These are phyloP conservation scores for Catocala sponsa DNA, from an alignment of 2,888 invertebrate species.

Conservation along the genomic window DNA sequence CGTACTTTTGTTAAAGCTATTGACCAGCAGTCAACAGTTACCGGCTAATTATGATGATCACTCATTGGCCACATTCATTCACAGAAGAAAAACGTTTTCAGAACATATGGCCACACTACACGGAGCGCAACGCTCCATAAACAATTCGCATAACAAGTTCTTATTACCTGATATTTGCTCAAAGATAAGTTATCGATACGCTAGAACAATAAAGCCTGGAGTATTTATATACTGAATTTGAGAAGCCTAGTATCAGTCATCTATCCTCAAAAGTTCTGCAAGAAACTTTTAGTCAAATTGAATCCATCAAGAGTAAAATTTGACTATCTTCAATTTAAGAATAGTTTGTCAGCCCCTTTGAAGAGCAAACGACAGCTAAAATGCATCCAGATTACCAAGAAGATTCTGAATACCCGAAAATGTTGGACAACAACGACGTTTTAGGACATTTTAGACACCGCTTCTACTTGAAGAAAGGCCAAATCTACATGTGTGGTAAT, in stretches of 20 bases:
- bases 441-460: slow-evolving; percentile 68
- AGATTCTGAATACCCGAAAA: slow-evolving; percentile 62
- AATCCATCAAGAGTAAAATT: no score
- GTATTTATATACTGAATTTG: slow-evolving; percentile 41
- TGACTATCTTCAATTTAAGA: no score
- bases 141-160: slow-evolving; percentile 14
- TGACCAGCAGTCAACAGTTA: no score
- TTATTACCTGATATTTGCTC: slow-evolving; percentile 13
- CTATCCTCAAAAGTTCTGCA: neutral
- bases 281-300: neutral
- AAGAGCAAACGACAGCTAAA: neutral
- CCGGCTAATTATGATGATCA: no score
- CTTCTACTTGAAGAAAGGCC: slow-evolving; percentile 68
- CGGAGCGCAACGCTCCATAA: slow-evolving; percentile 14
- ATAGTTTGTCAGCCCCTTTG: no score
- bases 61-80: no score
- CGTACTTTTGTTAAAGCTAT: no score
- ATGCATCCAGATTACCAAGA: slow-evolving; percentile 63
- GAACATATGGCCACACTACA: slow-evolving; percentile 29
- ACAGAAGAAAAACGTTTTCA: neutral
- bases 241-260: neutral
- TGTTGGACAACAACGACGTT: slow-evolving; percentile 72
- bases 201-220: slow-evolving; percentile 25
- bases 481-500: slow-evolving; percentile 78
- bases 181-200: slow-evolving; percentile 39